phyloP scores from a whole-genome alignment of 2,888 invertebrate genomes.

The Quadriops clusia region DNA sequence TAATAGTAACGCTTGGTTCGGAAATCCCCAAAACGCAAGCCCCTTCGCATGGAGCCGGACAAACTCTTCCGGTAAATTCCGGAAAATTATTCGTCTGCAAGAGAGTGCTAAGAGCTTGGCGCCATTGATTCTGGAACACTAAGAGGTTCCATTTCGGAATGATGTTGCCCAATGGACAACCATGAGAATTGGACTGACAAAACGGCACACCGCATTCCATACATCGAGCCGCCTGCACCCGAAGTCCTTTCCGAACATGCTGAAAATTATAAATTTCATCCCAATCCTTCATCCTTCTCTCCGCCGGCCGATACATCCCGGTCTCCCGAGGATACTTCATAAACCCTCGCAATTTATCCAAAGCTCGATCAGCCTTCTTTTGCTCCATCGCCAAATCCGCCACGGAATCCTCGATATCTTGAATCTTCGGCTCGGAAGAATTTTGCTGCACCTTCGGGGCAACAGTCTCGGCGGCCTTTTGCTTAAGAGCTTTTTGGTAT shows the following conservation, averaged over 20 bases:
- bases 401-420: conserved; percentile 83
- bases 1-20: conserved; percentile 94
- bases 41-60: conserved; percentile 97
- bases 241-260: conserved; percentile 78
- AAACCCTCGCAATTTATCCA: conserved; percentile 80
- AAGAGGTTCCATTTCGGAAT: conserved; percentile 99
- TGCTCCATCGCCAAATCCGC: conserved; percentile 65
- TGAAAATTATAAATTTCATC: conserved; percentile 87
- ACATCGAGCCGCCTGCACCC: conserved; percentile 86
- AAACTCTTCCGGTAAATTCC: conserved; percentile 56
- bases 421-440: conserved; percentile 32
- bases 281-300: conserved; percentile 85
- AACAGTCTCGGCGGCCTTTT: conserved; percentile 36
- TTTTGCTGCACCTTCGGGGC: conserved; percentile 15
- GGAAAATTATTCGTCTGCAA: conserved; percentile 99
- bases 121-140: conserved; percentile 89
- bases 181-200: conserved; percentile 83
- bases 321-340: conserved; percentile 91
- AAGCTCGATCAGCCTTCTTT: conserved; percentile 67
- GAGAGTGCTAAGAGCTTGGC: conserved; percentile 82
- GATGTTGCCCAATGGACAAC: conserved; percentile 95
- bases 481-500: conserved; percentile 78
- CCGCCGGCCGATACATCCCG: conserved; percentile 72
- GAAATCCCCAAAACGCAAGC: conserved; percentile 92
- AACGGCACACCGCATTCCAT: conserved; percentile 99